Evolutionary conservation across 1,140 invertebrate genomes (phyloP).

Genomic region (Periplaneta americana): DNA sequence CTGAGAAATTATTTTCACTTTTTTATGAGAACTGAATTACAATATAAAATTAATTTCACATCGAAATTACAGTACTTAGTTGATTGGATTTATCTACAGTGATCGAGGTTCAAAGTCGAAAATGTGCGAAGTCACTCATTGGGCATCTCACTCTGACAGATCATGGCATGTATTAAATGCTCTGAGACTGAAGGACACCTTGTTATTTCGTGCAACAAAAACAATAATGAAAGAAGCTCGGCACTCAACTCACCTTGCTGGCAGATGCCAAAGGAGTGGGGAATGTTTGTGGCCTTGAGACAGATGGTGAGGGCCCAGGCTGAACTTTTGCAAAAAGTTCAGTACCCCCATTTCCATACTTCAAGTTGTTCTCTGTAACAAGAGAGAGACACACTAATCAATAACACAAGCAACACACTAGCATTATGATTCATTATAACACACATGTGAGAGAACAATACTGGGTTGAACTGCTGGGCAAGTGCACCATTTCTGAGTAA

Average conservation of each 20-base stretch:
- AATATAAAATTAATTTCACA: no score
- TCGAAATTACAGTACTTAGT: no score
- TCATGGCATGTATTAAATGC: not conserved
- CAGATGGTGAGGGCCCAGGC: not conserved
- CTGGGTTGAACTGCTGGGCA: no score
- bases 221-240: not conserved
- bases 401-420: not conserved
- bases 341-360: not conserved
- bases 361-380: not conserved
- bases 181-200: not conserved
- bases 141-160: no score
- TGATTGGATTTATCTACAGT: no score
- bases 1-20: no score
- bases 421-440: not conserved
- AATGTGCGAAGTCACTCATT: no score
- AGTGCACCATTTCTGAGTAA: not conserved
- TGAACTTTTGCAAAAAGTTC: not conserved
- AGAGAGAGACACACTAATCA: not conserved
- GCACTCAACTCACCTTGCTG: not conserved
- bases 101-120: no score
- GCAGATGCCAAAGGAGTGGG: not conserved
- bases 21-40: no score
- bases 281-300: not conserved
- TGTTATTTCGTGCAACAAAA: not conserved
- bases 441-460: not conserved